These are phyloP conservation scores for Cerceris rybyensis DNA, from an alignment of 2,888 invertebrate species.

Conservation along the genomic window DNA sequence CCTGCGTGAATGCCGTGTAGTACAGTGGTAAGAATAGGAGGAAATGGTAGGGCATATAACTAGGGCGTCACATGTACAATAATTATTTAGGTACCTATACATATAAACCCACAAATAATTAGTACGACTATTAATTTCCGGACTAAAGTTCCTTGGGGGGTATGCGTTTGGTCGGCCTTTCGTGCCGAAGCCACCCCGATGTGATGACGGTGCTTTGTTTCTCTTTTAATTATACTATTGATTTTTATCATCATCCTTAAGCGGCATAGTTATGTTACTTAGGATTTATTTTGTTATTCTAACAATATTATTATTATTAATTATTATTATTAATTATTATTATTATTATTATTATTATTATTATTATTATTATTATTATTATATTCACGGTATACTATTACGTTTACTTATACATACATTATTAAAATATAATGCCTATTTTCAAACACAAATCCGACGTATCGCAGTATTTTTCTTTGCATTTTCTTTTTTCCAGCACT, in stretches of 20 bases:
- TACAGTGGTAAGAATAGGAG: slow-evolving; percentile 16
- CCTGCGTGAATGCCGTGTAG: background rate
- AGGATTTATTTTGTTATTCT: slow-evolving; percentile 76
- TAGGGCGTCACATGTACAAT: slow-evolving; percentile 62
- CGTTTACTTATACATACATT: slow-evolving; percentile 74
- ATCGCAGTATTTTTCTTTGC: slow-evolving; percentile 45
- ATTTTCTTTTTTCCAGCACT: slow-evolving; percentile 32
- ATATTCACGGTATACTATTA: slow-evolving; percentile 71
- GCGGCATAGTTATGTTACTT: slow-evolving; percentile 72
- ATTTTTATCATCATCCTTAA: slow-evolving; percentile 69
- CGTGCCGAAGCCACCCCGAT: slow-evolving; percentile 73
- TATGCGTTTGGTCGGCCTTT: slow-evolving; percentile 59
- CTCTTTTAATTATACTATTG: slow-evolving; percentile 71
- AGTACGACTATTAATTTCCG: slow-evolving; percentile 70
- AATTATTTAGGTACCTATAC: slow-evolving; percentile 62
- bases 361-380: slow-evolving; percentile 64
- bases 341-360: slow-evolving; percentile 61
- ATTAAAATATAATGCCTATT: slow-evolving; percentile 78
- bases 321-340: slow-evolving; percentile 64
- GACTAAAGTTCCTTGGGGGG: slow-evolving; percentile 79
- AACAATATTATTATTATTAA: slow-evolving; percentile 67
- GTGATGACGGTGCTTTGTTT: slow-evolving; percentile 81
- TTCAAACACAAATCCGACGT: slow-evolving; percentile 69
- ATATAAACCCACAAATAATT: slow-evolving; percentile 44
- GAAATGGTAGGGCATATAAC: slow-evolving; percentile 38